phyloP scores from a whole-genome alignment of 2,797 vertebrate genomes.

The Parauchenoglanis ngamensis region DNA sequence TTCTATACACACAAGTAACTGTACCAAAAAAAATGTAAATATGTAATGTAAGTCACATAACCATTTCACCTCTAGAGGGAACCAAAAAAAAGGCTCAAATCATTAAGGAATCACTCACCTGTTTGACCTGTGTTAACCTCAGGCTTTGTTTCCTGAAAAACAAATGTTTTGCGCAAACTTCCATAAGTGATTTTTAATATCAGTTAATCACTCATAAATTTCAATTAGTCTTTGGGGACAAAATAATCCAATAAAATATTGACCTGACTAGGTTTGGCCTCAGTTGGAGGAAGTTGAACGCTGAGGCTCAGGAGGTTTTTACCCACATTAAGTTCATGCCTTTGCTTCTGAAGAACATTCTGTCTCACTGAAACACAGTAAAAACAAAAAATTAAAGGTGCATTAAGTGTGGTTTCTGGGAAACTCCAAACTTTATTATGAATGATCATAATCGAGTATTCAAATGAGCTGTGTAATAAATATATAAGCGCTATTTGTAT shows the following conservation, averaged over 20 bases:
- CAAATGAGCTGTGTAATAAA: no score
- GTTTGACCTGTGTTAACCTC: background rate
- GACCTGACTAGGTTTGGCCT: slow-evolving; percentile 46
- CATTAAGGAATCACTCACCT: slow-evolving; percentile 58
- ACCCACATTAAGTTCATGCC: slow-evolving; percentile 63
- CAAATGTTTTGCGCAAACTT: background rate
- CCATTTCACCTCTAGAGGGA: slow-evolving; percentile 29
- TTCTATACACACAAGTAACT: background rate
- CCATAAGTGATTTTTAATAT: background rate
- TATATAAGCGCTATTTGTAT: background rate
- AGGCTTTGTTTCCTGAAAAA: slow-evolving; percentile 53
- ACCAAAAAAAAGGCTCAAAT: background rate
- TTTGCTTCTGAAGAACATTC: slow-evolving; percentile 64
- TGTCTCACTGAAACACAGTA: slow-evolving; percentile 61
- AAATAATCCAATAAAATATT: slow-evolving; percentile 1
- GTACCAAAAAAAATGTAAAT: background rate
- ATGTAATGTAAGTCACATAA: background rate
- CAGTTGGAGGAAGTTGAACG: slow-evolving; percentile 48
- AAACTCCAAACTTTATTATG: background rate
- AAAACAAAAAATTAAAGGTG: no score
- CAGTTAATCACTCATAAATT: background rate
- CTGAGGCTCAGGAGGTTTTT: slow-evolving; percentile 58
- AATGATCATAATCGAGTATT: no score
- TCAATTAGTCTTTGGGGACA: no score
- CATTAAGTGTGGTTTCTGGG: background rate